Conservation (phyloP, 2,888 invertebrate species). For the Tetragonisca angustula region DNA sequence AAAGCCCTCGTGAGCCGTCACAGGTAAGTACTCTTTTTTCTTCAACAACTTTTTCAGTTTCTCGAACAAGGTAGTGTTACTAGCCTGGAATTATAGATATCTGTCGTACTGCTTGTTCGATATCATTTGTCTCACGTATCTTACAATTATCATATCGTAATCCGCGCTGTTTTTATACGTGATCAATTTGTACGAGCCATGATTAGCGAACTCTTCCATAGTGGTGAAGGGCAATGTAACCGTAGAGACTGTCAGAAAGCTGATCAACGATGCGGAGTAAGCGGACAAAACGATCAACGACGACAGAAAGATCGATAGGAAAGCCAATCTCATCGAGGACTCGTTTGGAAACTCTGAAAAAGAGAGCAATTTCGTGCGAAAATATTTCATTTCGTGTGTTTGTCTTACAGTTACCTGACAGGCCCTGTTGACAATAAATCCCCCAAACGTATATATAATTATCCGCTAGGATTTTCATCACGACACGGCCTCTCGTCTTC, state of each 20-base stretch:
- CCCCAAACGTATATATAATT: conserved; percentile 75
- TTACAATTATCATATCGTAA: conserved; percentile 70
- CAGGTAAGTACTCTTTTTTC: conserved; percentile 64
- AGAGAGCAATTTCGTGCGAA: no score
- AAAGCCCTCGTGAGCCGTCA: conserved; percentile 63
- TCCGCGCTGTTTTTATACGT: conserved; percentile 71
- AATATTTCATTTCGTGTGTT: neutral
- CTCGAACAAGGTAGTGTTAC: conserved; percentile 52
- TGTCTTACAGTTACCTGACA: conserved; percentile 64
- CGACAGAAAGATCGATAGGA: conserved; percentile 74
- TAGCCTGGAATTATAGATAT: conserved; percentile 25
- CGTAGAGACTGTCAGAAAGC: conserved; percentile 67
- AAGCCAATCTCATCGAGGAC: conserved; percentile 71
- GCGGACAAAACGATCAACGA: conserved; percentile 72
- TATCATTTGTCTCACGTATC: neutral
- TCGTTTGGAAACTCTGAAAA: conserved; percentile 71
- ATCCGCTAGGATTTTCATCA: conserved; percentile 50
- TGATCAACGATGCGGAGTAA: conserved; percentile 78
- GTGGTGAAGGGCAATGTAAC: conserved; percentile 73
- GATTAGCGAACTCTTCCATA: conserved; percentile 71
- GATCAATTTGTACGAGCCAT: conserved; percentile 74
- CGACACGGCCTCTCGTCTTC: conserved; percentile 53
- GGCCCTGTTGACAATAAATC: conserved; percentile 77
- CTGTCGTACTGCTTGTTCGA: neutral
- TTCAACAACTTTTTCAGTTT: conserved; percentile 66